Evolutionary conservation across 2,797 vertebrate species (phyloP).

Genomic region (Synaphobranchus kaupii): DNA sequence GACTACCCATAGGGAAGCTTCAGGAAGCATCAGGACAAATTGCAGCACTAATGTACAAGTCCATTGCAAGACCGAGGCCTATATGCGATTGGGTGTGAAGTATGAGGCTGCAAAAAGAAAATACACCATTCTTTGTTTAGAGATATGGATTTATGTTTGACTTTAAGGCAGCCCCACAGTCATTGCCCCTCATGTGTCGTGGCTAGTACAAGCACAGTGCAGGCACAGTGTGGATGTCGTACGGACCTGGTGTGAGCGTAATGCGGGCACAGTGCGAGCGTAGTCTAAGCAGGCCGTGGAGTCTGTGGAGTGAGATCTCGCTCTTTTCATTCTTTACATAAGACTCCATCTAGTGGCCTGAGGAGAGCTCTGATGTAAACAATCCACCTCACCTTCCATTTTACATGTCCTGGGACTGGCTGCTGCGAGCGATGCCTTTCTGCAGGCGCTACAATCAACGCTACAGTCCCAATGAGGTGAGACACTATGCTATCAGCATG

Average conservation of each 20-base stretch:
- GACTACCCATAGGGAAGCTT: not conserved
- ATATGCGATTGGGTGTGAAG: not conserved
- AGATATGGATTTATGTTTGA: conserved; percentile 21
- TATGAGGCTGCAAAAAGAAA: not conserved
- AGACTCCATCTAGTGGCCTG: conserved; percentile 27
- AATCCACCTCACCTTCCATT: not conserved
- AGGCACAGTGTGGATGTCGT: not conserved
- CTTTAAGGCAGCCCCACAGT: not conserved
- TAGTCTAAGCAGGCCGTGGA: not conserved
- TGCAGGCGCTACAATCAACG: not conserved
- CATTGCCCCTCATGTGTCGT: not conserved
- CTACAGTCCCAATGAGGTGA: not conserved
- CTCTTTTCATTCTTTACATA: not conserved
- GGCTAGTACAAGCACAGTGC: not conserved
- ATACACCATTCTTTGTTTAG: conserved; percentile 17
- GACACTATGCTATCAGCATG: not conserved
- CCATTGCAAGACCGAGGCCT: not conserved
- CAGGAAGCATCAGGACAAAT: not conserved
- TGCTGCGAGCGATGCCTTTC: not conserved
- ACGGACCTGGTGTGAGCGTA: not conserved
- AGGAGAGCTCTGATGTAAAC: not conserved
- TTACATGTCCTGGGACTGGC: not conserved
- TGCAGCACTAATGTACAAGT: not conserved
- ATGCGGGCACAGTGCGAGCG: not conserved
- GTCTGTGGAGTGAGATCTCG: not conserved